phyloP scores from a whole-genome alignment of 2,113 vertebrate species.

The Hyla sarda region DNA sequence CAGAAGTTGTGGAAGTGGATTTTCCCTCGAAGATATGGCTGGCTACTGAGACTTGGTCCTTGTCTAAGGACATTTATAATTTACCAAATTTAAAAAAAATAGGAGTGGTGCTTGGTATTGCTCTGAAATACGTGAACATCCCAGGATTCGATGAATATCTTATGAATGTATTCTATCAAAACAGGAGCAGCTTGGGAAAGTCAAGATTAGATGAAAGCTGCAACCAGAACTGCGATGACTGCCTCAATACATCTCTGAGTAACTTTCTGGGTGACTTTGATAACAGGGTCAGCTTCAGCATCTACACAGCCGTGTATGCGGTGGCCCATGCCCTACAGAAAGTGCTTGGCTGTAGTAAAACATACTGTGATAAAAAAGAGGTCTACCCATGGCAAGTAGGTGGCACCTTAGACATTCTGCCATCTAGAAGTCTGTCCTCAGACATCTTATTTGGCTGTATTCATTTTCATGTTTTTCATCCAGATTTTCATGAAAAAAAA shows the following conservation, averaged over 20 bases:
- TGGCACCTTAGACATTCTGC: background rate
- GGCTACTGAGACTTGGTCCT: constrained; percentile 81
- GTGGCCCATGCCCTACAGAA: constrained; percentile 80
- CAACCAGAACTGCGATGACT: constrained; percentile 71
- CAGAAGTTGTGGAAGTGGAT: constrained; percentile 70
- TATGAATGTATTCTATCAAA: background rate
- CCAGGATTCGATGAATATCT: constrained; percentile 69
- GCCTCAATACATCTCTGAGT: constrained; percentile 60
- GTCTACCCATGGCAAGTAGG: constrained; percentile 80
- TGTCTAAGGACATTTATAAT: constrained; percentile 68
- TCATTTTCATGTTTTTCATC: no score
- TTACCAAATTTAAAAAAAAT: constrained; percentile 69
- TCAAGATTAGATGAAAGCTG: constrained; percentile 62
- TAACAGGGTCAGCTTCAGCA: constrained; percentile 73
- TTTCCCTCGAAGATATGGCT: constrained; percentile 79
- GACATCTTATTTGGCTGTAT: no score
- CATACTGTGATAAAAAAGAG: constrained; percentile 64
- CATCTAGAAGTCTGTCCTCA: background rate
- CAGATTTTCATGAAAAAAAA: no score
- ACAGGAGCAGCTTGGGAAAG: accelerated
- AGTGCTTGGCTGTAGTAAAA: constrained; percentile 71
- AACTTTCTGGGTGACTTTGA: constrained; percentile 65
- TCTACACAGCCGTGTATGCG: constrained; percentile 78
- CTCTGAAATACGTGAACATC: constrained; percentile 68
- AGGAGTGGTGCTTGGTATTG: constrained; percentile 79